These are phyloP conservation scores for Eucera pruinosa DNA, from an alignment of 2,888 invertebrate species.

Conservation along the genomic window DNA sequence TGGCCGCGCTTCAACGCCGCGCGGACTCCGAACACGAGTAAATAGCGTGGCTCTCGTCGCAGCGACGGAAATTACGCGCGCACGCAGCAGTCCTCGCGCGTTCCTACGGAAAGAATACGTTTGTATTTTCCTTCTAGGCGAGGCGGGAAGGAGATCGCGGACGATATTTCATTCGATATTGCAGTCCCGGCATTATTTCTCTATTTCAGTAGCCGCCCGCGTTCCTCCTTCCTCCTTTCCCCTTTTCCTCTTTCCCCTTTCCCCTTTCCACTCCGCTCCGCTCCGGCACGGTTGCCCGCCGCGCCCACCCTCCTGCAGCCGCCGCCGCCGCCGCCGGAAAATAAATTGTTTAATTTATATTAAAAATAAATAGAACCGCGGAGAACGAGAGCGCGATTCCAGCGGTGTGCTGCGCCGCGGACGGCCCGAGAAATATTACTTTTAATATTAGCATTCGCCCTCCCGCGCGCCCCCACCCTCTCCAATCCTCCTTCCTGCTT, in stretches of 20 bases:
- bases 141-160: slow-evolving; percentile 73
- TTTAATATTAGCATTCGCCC: slow-evolving; percentile 84
- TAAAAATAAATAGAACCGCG: slow-evolving; percentile 83
- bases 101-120: slow-evolving; percentile 51
- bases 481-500: too few relatives aligned
- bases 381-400: slow-evolving; percentile 58
- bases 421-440: slow-evolving; percentile 84
- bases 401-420: slow-evolving; percentile 76
- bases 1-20: not conserved
- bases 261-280: too few relatives aligned
- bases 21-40: slow-evolving; percentile 31
- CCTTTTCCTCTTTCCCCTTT: too few relatives aligned
- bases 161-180: slow-evolving; percentile 84
- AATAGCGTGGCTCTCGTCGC: slow-evolving; percentile 35
- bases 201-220: slow-evolving; percentile 78
- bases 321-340: slow-evolving; percentile 83
- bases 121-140: slow-evolving; percentile 71
- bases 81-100: slow-evolving; percentile 32
- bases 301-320: slow-evolving; percentile 53
- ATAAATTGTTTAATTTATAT: slow-evolving; percentile 86
- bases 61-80: slow-evolving; percentile 45
- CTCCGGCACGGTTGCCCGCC: slow-evolving; percentile 53
- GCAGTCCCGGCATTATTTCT: slow-evolving; percentile 83
- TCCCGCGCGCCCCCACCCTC: slow-evolving; percentile 43
- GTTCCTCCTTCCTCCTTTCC: slow-evolving; percentile 40